Evolutionary conservation across 1,140 invertebrate species (phyloP).

Genomic region (Oncopodura yosiiana): DNA sequence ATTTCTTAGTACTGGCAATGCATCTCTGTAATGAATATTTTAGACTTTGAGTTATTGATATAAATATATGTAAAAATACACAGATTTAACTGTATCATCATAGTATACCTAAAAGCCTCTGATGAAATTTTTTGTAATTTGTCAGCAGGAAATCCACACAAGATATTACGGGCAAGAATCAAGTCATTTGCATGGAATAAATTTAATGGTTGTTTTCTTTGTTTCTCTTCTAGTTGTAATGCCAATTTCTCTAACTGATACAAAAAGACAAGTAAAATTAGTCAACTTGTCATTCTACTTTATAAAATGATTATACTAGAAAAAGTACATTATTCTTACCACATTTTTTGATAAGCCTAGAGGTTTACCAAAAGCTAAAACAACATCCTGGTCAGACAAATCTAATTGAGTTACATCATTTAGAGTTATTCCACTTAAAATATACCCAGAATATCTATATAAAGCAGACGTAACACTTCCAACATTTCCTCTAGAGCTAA

Average conservation of each 20-base stretch:
- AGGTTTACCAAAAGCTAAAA: constrained; percentile 21
- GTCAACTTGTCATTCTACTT: neutral
- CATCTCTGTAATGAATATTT: constrained; percentile 17
- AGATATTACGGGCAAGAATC: constrained; percentile 21
- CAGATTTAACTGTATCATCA: neutral
- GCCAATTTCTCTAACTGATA: constrained; percentile 30
- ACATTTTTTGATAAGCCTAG: constrained; percentile 29
- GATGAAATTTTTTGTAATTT: constrained; percentile 1
- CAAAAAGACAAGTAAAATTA: neutral
- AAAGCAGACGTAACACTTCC: constrained; percentile 6
- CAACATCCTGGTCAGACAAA: constrained; percentile 20
- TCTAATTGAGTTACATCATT: constrained; percentile 22
- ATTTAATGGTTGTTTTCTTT: neutral
- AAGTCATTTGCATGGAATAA: constrained; percentile 23
- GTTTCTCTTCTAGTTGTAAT: constrained; percentile 17
- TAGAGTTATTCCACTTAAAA: constrained; percentile 26
- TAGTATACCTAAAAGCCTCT: constrained; percentile 9
- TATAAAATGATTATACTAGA: neutral
- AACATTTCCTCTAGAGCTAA: neutral
- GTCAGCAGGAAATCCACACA: constrained; percentile 23
- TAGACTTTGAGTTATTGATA: neutral
- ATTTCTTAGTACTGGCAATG: constrained; percentile 23
- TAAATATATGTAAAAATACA: constrained; percentile 1
- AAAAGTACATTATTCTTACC: constrained; percentile 7
- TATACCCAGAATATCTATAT: constrained; percentile 12